Evolutionary conservation across 2,888 invertebrate species (phyloP), one percentile per base, ranked within the genome.

Genomic region (Ryuthela nishihirai): DNA sequence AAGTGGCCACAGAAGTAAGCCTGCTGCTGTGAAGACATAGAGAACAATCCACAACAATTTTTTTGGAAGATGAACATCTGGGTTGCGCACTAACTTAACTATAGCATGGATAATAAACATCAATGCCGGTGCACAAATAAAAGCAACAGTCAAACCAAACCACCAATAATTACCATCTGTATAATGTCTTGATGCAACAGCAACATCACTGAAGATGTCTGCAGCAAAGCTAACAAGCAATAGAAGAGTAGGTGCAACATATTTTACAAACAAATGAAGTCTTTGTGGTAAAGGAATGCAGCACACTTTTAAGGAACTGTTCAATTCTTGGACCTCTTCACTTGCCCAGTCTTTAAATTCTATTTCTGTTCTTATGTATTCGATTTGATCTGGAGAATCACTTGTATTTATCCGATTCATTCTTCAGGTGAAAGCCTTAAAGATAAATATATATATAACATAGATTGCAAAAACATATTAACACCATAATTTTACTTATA

Each of bases 81-180:
- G 41, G 25, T 49, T 54, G 2, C 45, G 50, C 10, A 54, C 26
- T 12, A 59, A 42, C 12, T 59, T 23, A 9, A 50, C 25, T 21
- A 62, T 38, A 2, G 58, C 62, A 47, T 54, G 52, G 21, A 54
- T 42, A 32, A 55, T 41, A 29, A 62, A 62, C 58, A 62, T 54
- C 2, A 59, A 49, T 43, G 62, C 54, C 17, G 62, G 62, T n/a
- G 62, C 54, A 26, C 45, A 54, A 10, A 62, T 47, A 21, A 58
- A 59, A 18, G 49, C n/a, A 17, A 62, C 4, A 12, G 62, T 62
- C n/a, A 62, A 39, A 17, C 43, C 44, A 35, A 54, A 58, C 54
- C 62, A 58, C 54, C 58, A 58, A 17, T 50, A 45, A 20, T 62
- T 52, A 12, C 40, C 44, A 36, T 62, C 62, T 0, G 20, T 12